Base-by-base conservation (phyloP, 1,140 invertebrate genomes). In the Myzus persicae region DNA sequence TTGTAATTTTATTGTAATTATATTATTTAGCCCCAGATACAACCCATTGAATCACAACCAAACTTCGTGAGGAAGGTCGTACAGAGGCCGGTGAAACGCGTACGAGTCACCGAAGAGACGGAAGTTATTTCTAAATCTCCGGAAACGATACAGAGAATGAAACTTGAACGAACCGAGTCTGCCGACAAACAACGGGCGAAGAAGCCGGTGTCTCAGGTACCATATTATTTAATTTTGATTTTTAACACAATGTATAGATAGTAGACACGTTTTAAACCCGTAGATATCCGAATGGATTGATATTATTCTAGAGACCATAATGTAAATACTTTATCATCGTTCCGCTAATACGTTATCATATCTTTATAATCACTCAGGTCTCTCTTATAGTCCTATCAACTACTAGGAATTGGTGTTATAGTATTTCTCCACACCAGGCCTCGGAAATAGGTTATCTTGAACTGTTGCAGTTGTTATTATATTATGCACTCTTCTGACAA, bases 131-230 rank as follows among this genome's bases (percentile, higher is more conserved):
- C 91, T 48, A 84, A n/a, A 38, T 44, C 67, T 51, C 67, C 91
- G 46, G 91, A 82, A 84, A 84, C 44, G 20, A 31, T 92, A 1
- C 91, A 92, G 0, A 82, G n/a, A 84, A 3, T 84, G 36, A 92
- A 92, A 92, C 18, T 84, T 2, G 91, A 92, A 51, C 91, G 91
- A 8, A n/a, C 91, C 0, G 44, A 92, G 24, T 92, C 76, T 24
- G 91, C 42, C 9, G 44, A 48, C 24, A 90, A 90, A 59, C 88
- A 90, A 31, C 38, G 88, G 38, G 44, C 59, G 2, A 92, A 84
- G 20, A 92, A 92, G 11, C 91, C 91, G 0, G 91, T 92, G 24
- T 81, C 91, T n/a, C 91, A 92, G 91, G 91, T 92, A 38, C 31
- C 4, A 11, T 46, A 54, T 31, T 90, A 31, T 20, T 36, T n/a